Percentiles rank a stretch among this genome's conserved stretches.
phyloP scores from a whole-genome alignment of 1,140 invertebrate genomes.

The Apolygus lucorum region DNA sequence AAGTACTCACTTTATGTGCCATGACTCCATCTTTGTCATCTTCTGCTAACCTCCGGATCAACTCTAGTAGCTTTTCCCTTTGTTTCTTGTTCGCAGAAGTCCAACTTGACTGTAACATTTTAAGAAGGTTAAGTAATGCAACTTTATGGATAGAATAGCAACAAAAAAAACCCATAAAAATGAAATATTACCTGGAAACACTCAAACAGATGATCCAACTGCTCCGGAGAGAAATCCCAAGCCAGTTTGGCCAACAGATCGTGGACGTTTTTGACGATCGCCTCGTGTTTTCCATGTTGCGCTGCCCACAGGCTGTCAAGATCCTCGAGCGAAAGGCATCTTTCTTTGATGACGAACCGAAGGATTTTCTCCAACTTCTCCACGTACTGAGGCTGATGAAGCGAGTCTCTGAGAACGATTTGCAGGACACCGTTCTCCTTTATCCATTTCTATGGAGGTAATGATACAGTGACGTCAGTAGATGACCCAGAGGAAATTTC shows the following conservation, averaged over 20 bases:
- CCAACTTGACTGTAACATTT: slow-evolving; percentile 82
- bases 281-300: slow-evolving; percentile 89
- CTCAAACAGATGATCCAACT: slow-evolving; percentile 93
- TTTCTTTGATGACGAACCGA: slow-evolving; percentile 92
- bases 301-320: slow-evolving; percentile 93
- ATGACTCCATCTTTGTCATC: slow-evolving; percentile 98
- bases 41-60: slow-evolving; percentile 89
- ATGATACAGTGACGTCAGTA: neutral
- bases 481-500: too few relatives aligned
- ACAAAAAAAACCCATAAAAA: too few relatives aligned
- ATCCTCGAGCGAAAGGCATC: slow-evolving; percentile 80
- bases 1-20: slow-evolving; percentile 89
- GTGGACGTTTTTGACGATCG: slow-evolving; percentile 95
- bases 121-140: too few relatives aligned
- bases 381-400: slow-evolving; percentile 96
- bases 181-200: slow-evolving; percentile 96
- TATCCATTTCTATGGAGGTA: slow-evolving; percentile 90
- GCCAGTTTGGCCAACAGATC: slow-evolving; percentile 92
- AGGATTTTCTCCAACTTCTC: slow-evolving; percentile 97
- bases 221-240: slow-evolving; percentile 96
- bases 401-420: slow-evolving; percentile 87
- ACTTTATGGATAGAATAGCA: too few relatives aligned
- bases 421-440: slow-evolving; percentile 92
- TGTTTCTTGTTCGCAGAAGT: slow-evolving; percentile 92
- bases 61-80: slow-evolving; percentile 87